Percentiles rank a stretch among this genome's conserved stretches.
These are phyloP conservation scores for Knipowitschia caucasica DNA, from an alignment of 2,797 vertebrate genomes.

Conservation along the genomic window DNA sequence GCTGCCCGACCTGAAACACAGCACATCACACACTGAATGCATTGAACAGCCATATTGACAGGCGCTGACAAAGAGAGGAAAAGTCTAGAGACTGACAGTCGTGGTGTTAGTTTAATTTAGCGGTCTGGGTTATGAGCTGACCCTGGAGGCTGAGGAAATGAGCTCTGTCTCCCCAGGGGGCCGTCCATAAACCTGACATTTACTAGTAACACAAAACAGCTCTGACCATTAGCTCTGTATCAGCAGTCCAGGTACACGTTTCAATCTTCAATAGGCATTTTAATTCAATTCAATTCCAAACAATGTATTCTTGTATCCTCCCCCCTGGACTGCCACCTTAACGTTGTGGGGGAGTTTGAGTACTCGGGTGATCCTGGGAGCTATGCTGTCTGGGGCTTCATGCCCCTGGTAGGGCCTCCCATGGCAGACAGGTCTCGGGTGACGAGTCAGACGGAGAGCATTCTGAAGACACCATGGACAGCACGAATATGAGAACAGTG, in stretches of 20 bases:
- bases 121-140: slow-evolving; percentile 11
- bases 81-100: background rate
- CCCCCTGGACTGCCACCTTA: too few species aligned
- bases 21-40: slow-evolving; percentile 1
- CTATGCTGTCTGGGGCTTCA: too few species aligned
- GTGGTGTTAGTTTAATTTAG: slow-evolving; percentile 23
- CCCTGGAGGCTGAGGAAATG: slow-evolving; percentile 41
- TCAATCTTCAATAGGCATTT: slow-evolving; percentile 31
- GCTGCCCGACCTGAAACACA: slow-evolving; percentile 83
- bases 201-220: slow-evolving; percentile 15
- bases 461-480: too few species aligned
- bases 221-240: slow-evolving; percentile 16
- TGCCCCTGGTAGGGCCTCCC: too few species aligned
- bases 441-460: too few species aligned
- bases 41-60: background rate
- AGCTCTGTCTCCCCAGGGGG: slow-evolving; percentile 21
- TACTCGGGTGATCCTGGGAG: too few species aligned
- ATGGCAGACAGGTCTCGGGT: too few species aligned
- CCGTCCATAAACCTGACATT: slow-evolving; percentile 39
- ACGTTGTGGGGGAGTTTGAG: too few species aligned
- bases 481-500: too few species aligned
- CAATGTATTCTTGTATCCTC: too few species aligned
- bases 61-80: background rate
- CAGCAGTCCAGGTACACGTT: slow-evolving; percentile 19
- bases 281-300: too few species aligned